phyloP scores from a whole-genome alignment of 2,888 invertebrate genomes.

The Drosophila borealis region DNA sequence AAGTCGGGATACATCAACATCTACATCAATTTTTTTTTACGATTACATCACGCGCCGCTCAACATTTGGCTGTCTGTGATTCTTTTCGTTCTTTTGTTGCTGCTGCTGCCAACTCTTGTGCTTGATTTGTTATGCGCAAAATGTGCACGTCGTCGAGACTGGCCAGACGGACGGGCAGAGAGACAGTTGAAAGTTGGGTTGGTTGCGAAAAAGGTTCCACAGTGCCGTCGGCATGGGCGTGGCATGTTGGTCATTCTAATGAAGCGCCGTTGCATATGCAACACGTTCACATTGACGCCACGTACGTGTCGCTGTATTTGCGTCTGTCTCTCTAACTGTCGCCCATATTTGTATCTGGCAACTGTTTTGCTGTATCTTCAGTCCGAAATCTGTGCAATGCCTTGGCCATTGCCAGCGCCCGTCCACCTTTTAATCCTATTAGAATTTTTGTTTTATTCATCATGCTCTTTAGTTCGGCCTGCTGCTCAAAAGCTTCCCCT shows the following conservation, averaged over 20 bases:
- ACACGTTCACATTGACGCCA: conserved; percentile 73
- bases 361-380: conserved; percentile 21
- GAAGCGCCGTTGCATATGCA: conserved; percentile 78
- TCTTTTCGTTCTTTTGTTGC: conserved; percentile 42
- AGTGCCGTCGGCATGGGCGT: conserved; percentile 40
- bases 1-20: not conserved
- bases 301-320: conserved; percentile 43
- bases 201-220: not conserved
- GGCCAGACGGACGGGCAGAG: conserved; percentile 43
- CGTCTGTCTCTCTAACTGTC: conserved; percentile 10
- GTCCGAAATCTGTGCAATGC: conserved; percentile 63
- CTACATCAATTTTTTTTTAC: conserved; percentile 43
- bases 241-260: conserved; percentile 79
- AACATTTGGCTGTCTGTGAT: conserved; percentile 78
- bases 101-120: conserved; percentile 46
- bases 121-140: conserved; percentile 83
- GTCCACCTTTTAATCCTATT: conserved; percentile 77
- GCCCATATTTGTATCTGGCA: conserved; percentile 13
- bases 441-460: conserved; percentile 79
- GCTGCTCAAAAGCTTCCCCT: conserved; percentile 4
- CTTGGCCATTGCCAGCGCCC: conserved; percentile 52
- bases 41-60: conserved; percentile 74
- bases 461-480: conserved; percentile 53
- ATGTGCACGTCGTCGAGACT: conserved; percentile 80
- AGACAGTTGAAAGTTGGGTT: conserved; percentile 4